These are phyloP conservation scores for Aythya fuligula DNA, from an alignment of 2,797 vertebrate species.

Conservation along the genomic window DNA sequence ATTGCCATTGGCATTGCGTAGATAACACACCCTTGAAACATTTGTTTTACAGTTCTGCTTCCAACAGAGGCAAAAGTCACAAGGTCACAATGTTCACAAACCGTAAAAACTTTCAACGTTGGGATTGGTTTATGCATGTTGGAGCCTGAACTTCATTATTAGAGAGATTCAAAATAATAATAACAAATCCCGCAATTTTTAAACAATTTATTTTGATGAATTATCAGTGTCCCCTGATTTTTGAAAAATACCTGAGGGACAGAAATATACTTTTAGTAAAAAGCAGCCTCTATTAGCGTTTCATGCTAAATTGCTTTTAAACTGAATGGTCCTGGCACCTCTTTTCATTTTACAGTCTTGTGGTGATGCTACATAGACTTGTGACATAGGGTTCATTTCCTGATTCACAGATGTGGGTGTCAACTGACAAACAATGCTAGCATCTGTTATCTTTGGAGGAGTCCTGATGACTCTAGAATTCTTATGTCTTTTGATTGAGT, in stretches of 20 bases:
- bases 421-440: neutral
- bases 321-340: neutral
- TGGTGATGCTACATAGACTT: neutral
- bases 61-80: neutral
- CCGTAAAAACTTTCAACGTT: neutral
- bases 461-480: neutral
- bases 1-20: constrained; percentile 18
- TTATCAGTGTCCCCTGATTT: neutral
- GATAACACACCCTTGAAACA: constrained; percentile 30
- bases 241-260: neutral
- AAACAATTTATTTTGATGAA: neutral
- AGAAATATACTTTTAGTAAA: neutral
- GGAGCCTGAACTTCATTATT: neutral
- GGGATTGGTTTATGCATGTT: neutral
- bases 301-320: neutral
- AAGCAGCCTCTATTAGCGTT: neutral
- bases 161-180: neutral
- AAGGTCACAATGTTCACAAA: neutral
- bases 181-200: no score
- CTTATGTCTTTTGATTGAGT: neutral
- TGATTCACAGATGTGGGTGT: neutral
- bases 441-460: neutral
- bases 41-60: constrained; percentile 33
- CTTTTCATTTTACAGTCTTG: neutral
- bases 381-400: neutral